Base-by-base conservation (phyloP, 2,113 vertebrate species). In the Hystrix brachyura region DNA sequence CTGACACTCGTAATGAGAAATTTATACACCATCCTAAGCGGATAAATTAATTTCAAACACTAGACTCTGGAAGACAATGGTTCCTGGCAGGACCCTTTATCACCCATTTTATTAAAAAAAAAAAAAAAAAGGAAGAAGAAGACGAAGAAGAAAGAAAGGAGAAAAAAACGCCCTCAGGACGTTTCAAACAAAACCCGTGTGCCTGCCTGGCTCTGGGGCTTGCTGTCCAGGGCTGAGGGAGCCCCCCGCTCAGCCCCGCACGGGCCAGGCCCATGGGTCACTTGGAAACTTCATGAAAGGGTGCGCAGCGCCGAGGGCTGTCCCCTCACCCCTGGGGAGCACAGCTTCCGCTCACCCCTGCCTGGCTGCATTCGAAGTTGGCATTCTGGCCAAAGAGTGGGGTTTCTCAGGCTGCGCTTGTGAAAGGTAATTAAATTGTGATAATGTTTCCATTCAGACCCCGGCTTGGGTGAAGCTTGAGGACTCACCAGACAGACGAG, bases 41-140 rank as follows among this genome's bases (percentile, higher is more conserved):
- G 99, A 99, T 99, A 99, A 99, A 99, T 99, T 99, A 99, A 99
- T 99, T 99, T 99, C 99, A 99, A 99, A 99, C 98, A 99, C 99
- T 99, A 99, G 98, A 98, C 98, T 98, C 53, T 90, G 95, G 98
- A 98, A 99, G 99, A 99, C 99, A 99, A 99, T 99, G 98, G 98
- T 96, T 98, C 97, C 98, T 98, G 97, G 99, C 99, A 99, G 99
- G 98, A 98, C 95, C 98, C 98, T 98, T 99, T 99, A 99, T 99
- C 98, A 98, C 97, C 96, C 97, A 88, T 99, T 99, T 99, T 99
- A 98, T 99, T 99, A 98, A 97, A 97, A 98, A 98, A 97, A 97
- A 93, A 90, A 92, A 71, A 55, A 74, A 46, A 21, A 60, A 59
- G 21, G 23, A 46, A 10, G 43, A 25, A 13, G 64, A 7, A 48